Percentiles rank a stretch among this genome's conserved stretches.
Conservation (phyloP, 2,797 vertebrate genomes). For the Rhinatrema bivittatum region DNA sequence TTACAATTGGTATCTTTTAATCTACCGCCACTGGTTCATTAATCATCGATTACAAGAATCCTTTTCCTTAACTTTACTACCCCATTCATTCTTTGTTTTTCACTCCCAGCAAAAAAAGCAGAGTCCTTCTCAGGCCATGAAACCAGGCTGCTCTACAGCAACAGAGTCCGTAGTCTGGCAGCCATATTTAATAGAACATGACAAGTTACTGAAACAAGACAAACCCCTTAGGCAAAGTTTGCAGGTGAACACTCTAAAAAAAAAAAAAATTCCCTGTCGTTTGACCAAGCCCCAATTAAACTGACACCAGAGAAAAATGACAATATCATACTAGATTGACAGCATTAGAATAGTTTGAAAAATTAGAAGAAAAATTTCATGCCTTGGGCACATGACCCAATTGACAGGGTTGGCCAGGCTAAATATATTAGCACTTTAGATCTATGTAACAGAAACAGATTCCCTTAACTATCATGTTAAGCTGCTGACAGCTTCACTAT, state of each 20-base stretch:
- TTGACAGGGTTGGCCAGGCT: constrained; percentile 19
- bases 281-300: constrained; percentile 30
- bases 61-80: too few relatives aligned
- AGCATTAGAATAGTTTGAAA: constrained; percentile 16
- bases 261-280: constrained; percentile 14
- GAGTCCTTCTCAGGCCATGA: too few relatives aligned
- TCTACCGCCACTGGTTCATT: too few relatives aligned
- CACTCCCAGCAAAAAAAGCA: too few relatives aligned
- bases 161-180: too few relatives aligned
- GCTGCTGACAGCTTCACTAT: constrained; percentile 12
- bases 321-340: constrained; percentile 2
- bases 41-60: too few relatives aligned
- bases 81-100: too few relatives aligned
- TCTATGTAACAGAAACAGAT: constrained; percentile 20
- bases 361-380: constrained; percentile 22
- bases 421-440: constrained; percentile 9
- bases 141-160: too few relatives aligned
- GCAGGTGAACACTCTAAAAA: constrained; percentile 2
- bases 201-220: neutral
- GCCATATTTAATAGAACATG: constrained; percentile 12
- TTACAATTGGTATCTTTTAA: too few relatives aligned
- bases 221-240: constrained; percentile 4
- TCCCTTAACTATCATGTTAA: constrained; percentile 30
- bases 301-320: constrained; percentile 24
- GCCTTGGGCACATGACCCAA: constrained; percentile 32